Base-by-base conservation (phyloP, 1,140 invertebrate species). In the Drosophila baimaii region DNA sequence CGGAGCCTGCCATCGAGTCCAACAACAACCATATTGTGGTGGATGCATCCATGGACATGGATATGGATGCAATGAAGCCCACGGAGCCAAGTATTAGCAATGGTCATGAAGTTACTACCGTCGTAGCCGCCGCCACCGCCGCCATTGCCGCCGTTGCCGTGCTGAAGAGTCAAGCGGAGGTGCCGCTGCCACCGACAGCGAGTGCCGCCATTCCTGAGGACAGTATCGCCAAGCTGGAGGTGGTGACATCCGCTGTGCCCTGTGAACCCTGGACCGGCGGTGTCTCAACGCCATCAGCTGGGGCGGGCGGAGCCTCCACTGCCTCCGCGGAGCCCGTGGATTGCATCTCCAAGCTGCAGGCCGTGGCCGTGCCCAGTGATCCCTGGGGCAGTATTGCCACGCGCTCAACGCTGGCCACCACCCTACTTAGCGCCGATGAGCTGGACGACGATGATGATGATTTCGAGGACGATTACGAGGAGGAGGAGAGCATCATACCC, bases 381-480 rank as follows among this genome's bases (percentile, higher is more conserved):
- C 93, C 82, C 56, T 93, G 65, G 93, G 93, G 93, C 71, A 92
- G 75, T 54, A 91, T 91, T 58, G 79, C 89, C 33, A 92, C 93
- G 13, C 91, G 93, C 19, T 93, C 93, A 2, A 92, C 93, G 15
- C 78, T 93, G 31, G 92, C 93, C 10, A 93, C 93, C 13, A 93
- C 93, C 7, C 77, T 93, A 37, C 89, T 94, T 5, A 93, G 92
- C 15, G 81, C 90, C 35, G 93, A 93, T 62, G 92, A 93, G 54
- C 46, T 92, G 58, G 91, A 92, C 55, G 93, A 93, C 52, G 93
- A 94, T 54, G 93, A 93, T 31, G 93, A 94, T 68, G 93, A 94
- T 59, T 94, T 94, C 29, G 93, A 94, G 49, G 93, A 94, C 68
- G 93, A 94, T 39, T 92, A 94, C 55, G 91, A 92, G 71, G 92